Percentiles rank a stretch among this genome's conserved stretches.
phyloP scores from a whole-genome alignment of 2,113 vertebrate genomes.

The Oriolus oriolus region DNA sequence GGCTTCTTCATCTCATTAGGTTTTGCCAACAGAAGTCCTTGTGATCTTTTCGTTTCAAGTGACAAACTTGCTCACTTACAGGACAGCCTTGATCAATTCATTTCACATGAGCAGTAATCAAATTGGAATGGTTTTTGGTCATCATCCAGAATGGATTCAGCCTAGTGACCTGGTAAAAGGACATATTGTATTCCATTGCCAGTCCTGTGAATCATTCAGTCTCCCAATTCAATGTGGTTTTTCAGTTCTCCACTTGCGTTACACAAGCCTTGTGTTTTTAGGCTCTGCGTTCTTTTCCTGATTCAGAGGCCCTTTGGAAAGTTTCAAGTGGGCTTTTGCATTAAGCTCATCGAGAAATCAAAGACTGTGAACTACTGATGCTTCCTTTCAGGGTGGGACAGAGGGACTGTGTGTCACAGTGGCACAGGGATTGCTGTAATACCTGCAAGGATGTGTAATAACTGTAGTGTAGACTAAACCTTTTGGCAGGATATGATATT shows the following conservation, averaged over 20 bases:
- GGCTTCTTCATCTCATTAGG: neutral
- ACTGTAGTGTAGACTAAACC: neutral
- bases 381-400: neutral
- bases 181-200: neutral
- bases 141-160: neutral
- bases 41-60: neutral
- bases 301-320: neutral
- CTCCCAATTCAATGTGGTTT: accelerated
- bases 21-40: neutral
- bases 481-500: neutral
- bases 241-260: neutral
- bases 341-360: neutral
- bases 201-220: neutral
- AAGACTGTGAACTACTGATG: neutral
- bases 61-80: neutral
- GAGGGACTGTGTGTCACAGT: neutral
- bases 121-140: neutral
- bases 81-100: neutral
- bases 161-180: neutral
- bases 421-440: neutral
- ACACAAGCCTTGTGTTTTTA: neutral
- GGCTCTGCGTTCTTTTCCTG: neutral
- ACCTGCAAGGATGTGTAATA: neutral
- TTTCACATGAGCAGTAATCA: neutral
- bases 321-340: neutral